A percentile compares a stretch with the other conserved stretches of the same genome.
phyloP scores from a whole-genome alignment of 2,113 vertebrate genomes.

The Macaca fascicularis region T2T-MFA8v1.1 NC_088385.1:111872501-111873000 shows the following conservation, averaged over 20 bases:
- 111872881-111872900: not conserved
- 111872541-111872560: too few species aligned
- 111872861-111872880: not conserved
- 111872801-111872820: conserved; percentile 8
- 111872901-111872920: not conserved
- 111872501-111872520: too few species aligned
- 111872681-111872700: too few species aligned
- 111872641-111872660: too few species aligned
- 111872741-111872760: not conserved
- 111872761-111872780: not conserved
- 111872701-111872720: not conserved
- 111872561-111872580: too few species aligned
- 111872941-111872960: not conserved
- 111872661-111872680: not conserved
- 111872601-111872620: too few species aligned
- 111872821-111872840: not conserved
- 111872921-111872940: not conserved
- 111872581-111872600: too few species aligned
- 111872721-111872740: not conserved
- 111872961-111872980: not conserved
- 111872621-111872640: too few species aligned
- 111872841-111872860: not conserved
- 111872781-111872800: not conserved
- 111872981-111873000: not conserved
- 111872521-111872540: too few species aligned